Evolutionary conservation across 2,797 vertebrate species (phyloP).

Genomic region (Apogon talboti): DNA sequence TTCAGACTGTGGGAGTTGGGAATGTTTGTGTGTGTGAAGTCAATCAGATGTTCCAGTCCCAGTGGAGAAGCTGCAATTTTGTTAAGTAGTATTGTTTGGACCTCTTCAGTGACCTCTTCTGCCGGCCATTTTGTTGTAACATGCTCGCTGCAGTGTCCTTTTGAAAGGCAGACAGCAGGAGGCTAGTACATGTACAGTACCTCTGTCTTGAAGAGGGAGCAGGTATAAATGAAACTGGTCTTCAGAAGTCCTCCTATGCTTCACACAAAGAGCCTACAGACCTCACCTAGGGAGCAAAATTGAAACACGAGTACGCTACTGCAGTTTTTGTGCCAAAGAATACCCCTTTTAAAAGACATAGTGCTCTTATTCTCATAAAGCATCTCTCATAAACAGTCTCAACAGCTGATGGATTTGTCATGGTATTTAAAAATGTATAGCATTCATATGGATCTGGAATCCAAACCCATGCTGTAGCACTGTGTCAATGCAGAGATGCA

Average conservation of each 20-base stretch:
- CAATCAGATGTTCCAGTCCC: constrained; percentile 18
- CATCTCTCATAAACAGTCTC: constrained; percentile 16
- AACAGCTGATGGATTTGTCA: constrained; percentile 7
- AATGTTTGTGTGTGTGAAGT: constrained; percentile 17
- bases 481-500: constrained; percentile 34
- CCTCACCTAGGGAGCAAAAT: constrained; percentile 1
- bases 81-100: constrained; percentile 42
- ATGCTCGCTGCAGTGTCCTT: constrained; percentile 4
- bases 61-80: constrained; percentile 18
- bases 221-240: constrained; percentile 19
- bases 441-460: constrained; percentile 8
- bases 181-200: constrained; percentile 9
- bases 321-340: not conserved
- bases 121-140: constrained; percentile 21
- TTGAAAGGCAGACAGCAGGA: not conserved
- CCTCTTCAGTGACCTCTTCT: constrained; percentile 42
- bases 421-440: constrained; percentile 5
- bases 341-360: not conserved
- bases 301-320: not conserved
- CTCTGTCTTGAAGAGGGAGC: constrained; percentile 1
- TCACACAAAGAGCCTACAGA: not conserved
- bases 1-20: not conserved
- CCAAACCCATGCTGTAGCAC: constrained; percentile 30
- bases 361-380: not conserved
- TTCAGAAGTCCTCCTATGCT: constrained; percentile 1